These are phyloP conservation scores for Tragelaphus scriptus DNA, from an alignment of 2,113 vertebrate species.

Conservation along the genomic window DNA sequence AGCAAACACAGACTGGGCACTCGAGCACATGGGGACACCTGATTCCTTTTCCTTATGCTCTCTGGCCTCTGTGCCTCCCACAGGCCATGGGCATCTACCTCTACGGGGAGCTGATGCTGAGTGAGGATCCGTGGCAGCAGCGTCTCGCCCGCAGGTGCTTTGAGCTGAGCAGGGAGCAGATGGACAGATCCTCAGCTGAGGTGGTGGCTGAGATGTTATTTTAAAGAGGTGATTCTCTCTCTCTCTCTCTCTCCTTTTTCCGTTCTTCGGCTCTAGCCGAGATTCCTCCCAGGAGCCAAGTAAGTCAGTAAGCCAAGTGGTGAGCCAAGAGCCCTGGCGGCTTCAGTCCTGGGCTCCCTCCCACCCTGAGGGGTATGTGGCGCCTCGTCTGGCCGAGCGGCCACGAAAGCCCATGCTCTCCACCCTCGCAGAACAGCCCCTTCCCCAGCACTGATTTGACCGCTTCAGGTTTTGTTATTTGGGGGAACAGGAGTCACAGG, in stretches of 20 bases:
- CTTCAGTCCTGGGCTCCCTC: too few relatives aligned
- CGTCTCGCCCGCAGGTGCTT: slow-evolving; percentile 89
- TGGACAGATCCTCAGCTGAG: slow-evolving; percentile 87
- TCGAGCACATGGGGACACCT: accelerated
- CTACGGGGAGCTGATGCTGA: slow-evolving; percentile 96
- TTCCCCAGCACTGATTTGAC: not conserved
- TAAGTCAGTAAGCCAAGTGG: accelerated
- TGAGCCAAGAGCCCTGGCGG: not conserved
- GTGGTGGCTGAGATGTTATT: slow-evolving; percentile 96
- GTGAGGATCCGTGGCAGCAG: slow-evolving; percentile 91
- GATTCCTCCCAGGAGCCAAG: not conserved
- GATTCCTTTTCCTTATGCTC: accelerated
- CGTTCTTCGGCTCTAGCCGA: not conserved
- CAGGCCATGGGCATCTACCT: slow-evolving; percentile 98
- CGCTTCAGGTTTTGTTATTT: not conserved
- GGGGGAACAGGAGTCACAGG: not conserved
- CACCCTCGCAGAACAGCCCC: accelerated
- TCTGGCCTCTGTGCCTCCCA: slow-evolving; percentile 43
- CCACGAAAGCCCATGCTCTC: not conserved
- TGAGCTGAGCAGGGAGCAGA: slow-evolving; percentile 83
- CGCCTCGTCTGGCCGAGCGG: accelerated
- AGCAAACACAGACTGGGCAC: not conserved
- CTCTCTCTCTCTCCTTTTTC: not conserved
- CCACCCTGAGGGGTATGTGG: not conserved
- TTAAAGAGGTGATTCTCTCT: slow-evolving; percentile 82